Percentiles rank a stretch among this genome's conserved stretches.
These are phyloP conservation scores for Gonatopus flavifemur DNA, from an alignment of 1,140 invertebrate genomes.

Conservation along the genomic window DNA sequence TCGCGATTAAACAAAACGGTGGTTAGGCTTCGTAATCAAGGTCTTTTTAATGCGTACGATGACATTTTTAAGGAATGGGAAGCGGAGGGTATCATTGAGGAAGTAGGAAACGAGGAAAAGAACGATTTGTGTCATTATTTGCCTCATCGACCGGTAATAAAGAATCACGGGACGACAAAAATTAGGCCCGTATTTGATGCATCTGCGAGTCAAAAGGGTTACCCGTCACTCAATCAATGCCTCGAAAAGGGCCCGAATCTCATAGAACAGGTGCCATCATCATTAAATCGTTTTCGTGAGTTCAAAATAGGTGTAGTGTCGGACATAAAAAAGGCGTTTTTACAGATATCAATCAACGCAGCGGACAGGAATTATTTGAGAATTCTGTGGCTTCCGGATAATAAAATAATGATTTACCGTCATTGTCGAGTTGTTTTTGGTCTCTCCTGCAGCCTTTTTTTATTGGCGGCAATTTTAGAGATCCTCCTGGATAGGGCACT, in stretches of 20 bases:
- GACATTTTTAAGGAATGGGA: conserved; percentile 32
- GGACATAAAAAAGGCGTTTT: conserved; percentile 53
- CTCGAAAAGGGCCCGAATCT: conserved; percentile 40
- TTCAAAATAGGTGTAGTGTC: conserved; percentile 26
- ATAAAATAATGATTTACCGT: conserved; percentile 22
- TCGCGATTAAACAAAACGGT: conserved; percentile 4
- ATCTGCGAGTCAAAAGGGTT: conserved; percentile 8
- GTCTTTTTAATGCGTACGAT: conserved; percentile 30
- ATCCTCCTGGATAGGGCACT: conserved; percentile 11
- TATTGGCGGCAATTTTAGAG: conserved; percentile 35
- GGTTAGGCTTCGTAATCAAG: conserved; percentile 17
- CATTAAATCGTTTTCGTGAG: conserved; percentile 38
- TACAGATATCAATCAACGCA: conserved; percentile 41
- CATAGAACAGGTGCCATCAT: conserved; percentile 41
- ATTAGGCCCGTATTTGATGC: conserved; percentile 17
- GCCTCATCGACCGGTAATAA: conserved; percentile 17
- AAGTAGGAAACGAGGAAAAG: not conserved
- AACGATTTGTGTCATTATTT: conserved; percentile 10
- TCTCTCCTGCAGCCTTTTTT: conserved; percentile 37
- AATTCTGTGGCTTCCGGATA: conserved; percentile 41
- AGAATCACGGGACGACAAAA: conserved; percentile 9
- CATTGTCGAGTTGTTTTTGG: conserved; percentile 41
- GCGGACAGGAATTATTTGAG: conserved; percentile 38
- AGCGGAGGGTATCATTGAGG: conserved; percentile 9
- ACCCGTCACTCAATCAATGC: conserved; percentile 28